Evolutionary conservation across 2,797 vertebrate genomes (phyloP), one percentile per base, ranked within the genome.

Genomic region (Coregonus suidteri): DNA sequence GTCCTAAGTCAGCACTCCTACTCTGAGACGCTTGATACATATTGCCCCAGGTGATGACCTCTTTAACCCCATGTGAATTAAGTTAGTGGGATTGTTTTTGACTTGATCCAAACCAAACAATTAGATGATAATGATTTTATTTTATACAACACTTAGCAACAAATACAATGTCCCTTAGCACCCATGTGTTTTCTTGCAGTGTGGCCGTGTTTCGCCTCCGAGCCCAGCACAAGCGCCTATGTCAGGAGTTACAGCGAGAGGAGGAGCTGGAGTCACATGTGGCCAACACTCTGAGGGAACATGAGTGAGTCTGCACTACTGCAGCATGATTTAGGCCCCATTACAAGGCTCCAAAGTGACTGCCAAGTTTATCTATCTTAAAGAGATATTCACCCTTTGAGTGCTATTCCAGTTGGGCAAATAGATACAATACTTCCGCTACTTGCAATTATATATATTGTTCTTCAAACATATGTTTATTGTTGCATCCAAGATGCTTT

Each of bases 161-260:
- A 76, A 7, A 59, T 75, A 73, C 20, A 34, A 66, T 74, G 18
- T 6, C 71, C 51, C 52, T 5, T 0, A 81, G 73, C 65, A 68
- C 20, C 71, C 41, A 72, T 16, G 1, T 20, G 16, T 37, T 84
- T 53, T 0, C 53, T 71, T 4, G 25, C 91, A 98, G 97, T 0
- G 91, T 91, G 1, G 91, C 92, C 0, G 41, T 94, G 77, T 94
- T 93, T 79, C 93, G 88, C 79, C 91, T 98, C 56, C 91, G 81
- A 86, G 91, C 91, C 2, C 4, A 72, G 25, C 93, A 88, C 81
- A 87, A 86, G 37, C 82, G 88, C 6, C 67, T 98, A 75, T 89
- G 91, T 86, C 16, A 54, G 0, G 93, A 95, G 64, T 91, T 97
- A 86, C 91, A 88, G 77, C 83, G 69, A 0, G 95, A 97, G 81